Evolutionary conservation across 2,888 invertebrate genomes (phyloP), one percentile per base, ranked within the genome.

Genomic region (Automeris io): DNA sequence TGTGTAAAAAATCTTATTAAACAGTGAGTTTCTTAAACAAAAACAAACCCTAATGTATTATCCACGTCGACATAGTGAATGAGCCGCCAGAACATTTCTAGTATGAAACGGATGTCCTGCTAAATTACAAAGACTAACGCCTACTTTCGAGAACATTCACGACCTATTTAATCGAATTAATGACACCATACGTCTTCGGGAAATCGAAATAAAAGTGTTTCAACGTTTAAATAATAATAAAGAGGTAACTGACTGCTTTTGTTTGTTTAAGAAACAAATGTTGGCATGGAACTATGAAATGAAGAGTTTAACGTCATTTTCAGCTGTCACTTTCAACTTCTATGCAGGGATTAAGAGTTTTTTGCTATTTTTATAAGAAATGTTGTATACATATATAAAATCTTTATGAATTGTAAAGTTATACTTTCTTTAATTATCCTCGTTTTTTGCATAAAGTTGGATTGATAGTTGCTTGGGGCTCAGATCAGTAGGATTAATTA

Each of bases 81-180:
- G 31, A 18, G 32, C 6, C 23, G 23, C 18, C 23, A 32, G 32
- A 37, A 32, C 18, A 32, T 32, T 31, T 37, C 23, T 37, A 18
- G 23, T 11, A 5, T 18, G 37, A 12, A 41, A 22, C 41, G 36
- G 35, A 45, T 36, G 26, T 42, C 29, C 25, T 39, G 29, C 8
- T 13, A 42, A 45, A 45, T 53, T 51, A 49, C 42, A 51, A 60
- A 61, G 54, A 61, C 41, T 53, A 49, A 50, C 46, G 52, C 24
- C 46, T 52, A 53, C 54, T 61, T 56, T 58, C 54, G 57, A 42
- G 48, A 40, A 36, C 47, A 48, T 58, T 61, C 57, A 59, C 50
- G 58, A 49, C 45, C 54, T 51, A 59, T 55, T 57, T 60, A 47
- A 46, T 42, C 35, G 49, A 48, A 56, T 54, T 61, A 55, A 64